phyloP scores from a whole-genome alignment of 2,797 vertebrate genomes.

The Leptodactylus fallax region DNA sequence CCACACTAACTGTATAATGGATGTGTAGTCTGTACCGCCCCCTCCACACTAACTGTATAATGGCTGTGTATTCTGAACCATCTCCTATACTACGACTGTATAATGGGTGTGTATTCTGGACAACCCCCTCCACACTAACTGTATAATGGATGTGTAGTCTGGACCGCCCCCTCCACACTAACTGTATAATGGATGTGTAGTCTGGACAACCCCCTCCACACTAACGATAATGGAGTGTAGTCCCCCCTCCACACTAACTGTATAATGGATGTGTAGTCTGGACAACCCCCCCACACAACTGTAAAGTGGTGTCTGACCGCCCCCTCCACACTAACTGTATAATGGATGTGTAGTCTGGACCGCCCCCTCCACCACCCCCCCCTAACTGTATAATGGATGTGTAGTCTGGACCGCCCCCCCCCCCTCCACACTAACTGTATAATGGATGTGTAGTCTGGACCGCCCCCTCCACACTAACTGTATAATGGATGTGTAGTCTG shows the following conservation, averaged over 20 bases:
- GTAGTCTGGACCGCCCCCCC: neutral
- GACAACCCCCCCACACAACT: neutral
- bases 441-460: neutral
- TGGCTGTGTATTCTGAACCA: too few relatives aligned
- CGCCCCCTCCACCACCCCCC: neutral
- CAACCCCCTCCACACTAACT: too few relatives aligned
- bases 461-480: too few relatives aligned
- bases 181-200: neutral
- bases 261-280: too few relatives aligned
- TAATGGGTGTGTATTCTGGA: too few relatives aligned
- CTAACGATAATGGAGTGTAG: neutral
- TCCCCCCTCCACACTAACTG: too few relatives aligned
- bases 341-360: neutral
- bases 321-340: neutral
- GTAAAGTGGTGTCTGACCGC: neutral
- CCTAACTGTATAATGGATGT: neutral
- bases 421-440: neutral
- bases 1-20: too few relatives aligned
- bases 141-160: too few relatives aligned
- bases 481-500: neutral
- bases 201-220: neutral
- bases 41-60: too few relatives aligned
- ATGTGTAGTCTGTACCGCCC: too few relatives aligned
- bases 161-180: too few relatives aligned
- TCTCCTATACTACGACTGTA: too few relatives aligned